Conservation (phyloP, 2,888 invertebrate species). For the Alentia gelatinosa region DNA sequence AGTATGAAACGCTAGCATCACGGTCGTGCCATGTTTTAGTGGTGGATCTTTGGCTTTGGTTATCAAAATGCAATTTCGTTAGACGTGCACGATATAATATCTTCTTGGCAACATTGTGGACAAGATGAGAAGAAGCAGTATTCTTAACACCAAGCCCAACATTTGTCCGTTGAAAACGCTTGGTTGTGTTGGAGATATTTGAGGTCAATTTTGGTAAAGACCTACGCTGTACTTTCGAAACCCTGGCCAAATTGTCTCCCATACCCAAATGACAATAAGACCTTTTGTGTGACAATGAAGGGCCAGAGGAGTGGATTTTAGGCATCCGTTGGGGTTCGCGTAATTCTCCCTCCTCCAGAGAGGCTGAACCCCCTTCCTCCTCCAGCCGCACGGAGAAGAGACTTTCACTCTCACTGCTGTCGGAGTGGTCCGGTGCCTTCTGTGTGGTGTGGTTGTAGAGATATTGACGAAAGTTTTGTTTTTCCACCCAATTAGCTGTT, state of each 20-base stretch:
- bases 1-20: background rate
- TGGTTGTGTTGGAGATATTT: too few species aligned
- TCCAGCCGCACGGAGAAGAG: background rate
- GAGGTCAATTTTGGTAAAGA: too few species aligned
- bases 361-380: background rate
- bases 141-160: background rate
- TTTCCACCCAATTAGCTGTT: background rate
- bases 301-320: too few species aligned
- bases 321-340: background rate
- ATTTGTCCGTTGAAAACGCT: background rate
- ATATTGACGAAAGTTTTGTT: background rate
- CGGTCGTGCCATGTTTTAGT: background rate
- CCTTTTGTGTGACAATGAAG: too few species aligned
- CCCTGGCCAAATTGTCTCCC: too few species aligned
- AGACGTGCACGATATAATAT: background rate
- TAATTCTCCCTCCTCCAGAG: background rate
- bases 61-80: background rate
- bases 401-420: background rate
- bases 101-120: background rate
- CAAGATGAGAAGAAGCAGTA: background rate
- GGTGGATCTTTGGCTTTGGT: background rate
- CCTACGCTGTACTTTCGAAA: too few species aligned
- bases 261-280: too few species aligned
- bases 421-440: background rate
- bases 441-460: background rate